Conservation (phyloP, 2,113 vertebrate species). For the Podarcis cretensis region DNA sequence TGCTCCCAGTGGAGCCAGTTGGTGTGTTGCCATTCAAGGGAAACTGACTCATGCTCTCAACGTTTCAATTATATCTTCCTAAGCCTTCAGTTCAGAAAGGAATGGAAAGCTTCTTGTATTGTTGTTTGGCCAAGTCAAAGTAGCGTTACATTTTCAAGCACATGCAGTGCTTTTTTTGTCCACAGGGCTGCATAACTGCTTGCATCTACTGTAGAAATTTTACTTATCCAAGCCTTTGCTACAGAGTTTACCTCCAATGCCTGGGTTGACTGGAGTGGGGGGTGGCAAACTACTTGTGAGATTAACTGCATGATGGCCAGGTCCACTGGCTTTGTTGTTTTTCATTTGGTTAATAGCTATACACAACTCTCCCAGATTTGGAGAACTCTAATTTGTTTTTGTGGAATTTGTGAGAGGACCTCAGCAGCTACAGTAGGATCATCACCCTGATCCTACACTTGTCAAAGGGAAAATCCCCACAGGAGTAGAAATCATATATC, state of each 20-base stretch:
- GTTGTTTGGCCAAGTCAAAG: not conserved
- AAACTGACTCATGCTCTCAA: not conserved
- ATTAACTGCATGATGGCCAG: not conserved
- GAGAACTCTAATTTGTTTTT: too few relatives aligned
- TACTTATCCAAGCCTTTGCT: not conserved
- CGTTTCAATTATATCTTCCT: constrained; percentile 48
- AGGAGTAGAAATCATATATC: too few relatives aligned
- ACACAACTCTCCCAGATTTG: too few relatives aligned
- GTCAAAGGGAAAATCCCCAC: too few relatives aligned
- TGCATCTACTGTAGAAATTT: not conserved
- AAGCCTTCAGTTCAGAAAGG: constrained; percentile 11
- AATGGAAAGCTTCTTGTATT: not conserved
- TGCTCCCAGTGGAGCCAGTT: constrained; percentile 20
- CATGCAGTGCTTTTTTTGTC: not conserved
- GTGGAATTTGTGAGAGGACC: too few relatives aligned
- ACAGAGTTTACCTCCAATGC: not conserved
- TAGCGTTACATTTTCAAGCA: not conserved
- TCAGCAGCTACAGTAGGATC: too few relatives aligned
- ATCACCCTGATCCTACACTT: too few relatives aligned
- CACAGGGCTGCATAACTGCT: not conserved
- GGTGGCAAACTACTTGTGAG: not conserved
- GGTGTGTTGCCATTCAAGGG: constrained; percentile 30
- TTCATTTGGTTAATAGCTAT: too few relatives aligned
- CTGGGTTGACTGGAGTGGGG: not conserved
- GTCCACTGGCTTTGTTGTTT: too few relatives aligned